Evolutionary conservation across 2,888 invertebrate species (phyloP).

Genomic region (Abscondita cerata): DNA sequence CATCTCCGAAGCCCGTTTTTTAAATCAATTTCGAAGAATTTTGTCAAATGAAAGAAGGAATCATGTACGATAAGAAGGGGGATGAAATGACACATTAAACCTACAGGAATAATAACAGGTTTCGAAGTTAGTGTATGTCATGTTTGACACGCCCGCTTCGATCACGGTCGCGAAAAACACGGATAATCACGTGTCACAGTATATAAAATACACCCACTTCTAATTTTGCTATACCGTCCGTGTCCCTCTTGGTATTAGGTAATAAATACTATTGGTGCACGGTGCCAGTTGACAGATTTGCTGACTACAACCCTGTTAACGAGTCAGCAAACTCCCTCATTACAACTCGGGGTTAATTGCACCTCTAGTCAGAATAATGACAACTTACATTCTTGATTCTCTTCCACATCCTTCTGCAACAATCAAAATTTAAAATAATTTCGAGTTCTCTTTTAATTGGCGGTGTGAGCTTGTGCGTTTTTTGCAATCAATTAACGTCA

Average conservation of each 20-base stretch:
- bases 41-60: not conserved
- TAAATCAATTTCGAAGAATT: conserved; percentile 22
- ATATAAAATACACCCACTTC: conserved; percentile 35
- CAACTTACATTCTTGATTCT: conserved; percentile 6
- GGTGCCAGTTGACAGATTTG: conserved; percentile 31
- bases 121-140: conserved; percentile 37
- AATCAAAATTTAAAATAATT: too few relatives aligned
- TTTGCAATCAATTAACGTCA: too few relatives aligned
- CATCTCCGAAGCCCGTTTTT: conserved; percentile 22
- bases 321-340: conserved; percentile 42
- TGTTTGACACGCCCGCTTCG: conserved; percentile 49
- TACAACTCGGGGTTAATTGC: conserved; percentile 30
- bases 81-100: conserved; percentile 16
- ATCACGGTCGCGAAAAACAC: conserved; percentile 49
- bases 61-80: not conserved
- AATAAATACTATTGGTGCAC: conserved; percentile 33
- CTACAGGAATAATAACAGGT: conserved; percentile 20
- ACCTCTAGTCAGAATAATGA: conserved; percentile 26
- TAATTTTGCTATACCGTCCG: conserved; percentile 37
- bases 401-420: not conserved
- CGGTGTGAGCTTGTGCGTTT: too few relatives aligned
- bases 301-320: conserved; percentile 40
- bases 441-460: too few relatives aligned
- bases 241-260: conserved; percentile 39
- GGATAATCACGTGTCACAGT: conserved; percentile 54